These are phyloP conservation scores for Diplazon laetatorius DNA, from an alignment of 2,888 invertebrate genomes.

Conservation along the genomic window DNA sequence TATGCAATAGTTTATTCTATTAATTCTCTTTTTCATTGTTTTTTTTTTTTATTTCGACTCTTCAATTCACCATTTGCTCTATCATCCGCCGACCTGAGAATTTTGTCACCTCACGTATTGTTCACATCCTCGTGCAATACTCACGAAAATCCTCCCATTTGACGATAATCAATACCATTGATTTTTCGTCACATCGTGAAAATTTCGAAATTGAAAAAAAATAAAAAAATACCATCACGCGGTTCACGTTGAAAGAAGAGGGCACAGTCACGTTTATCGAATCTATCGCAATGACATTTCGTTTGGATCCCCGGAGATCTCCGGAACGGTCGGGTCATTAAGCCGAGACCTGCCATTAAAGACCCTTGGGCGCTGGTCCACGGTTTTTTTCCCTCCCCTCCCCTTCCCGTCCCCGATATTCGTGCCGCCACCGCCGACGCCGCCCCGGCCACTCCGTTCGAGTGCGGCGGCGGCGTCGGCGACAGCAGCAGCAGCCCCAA, in stretches of 20 bases:
- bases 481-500: constrained; percentile 34
- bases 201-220: too few species aligned
- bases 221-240: background rate
- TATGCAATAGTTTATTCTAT: too few species aligned
- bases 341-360: constrained; percentile 80
- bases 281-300: constrained; percentile 81
- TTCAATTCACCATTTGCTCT: too few species aligned
- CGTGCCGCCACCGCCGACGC: constrained; percentile 13
- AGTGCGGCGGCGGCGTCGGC: constrained; percentile 37
- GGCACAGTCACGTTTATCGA: constrained; percentile 73
- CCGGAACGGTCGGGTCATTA: constrained; percentile 77
- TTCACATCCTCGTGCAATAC: too few species aligned
- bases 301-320: constrained; percentile 71
- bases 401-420: constrained; percentile 48
- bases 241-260: constrained; percentile 48
- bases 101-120: too few species aligned
- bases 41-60: too few species aligned
- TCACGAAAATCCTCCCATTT: too few species aligned
- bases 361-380: constrained; percentile 67
- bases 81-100: too few species aligned
- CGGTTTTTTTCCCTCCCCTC: too few species aligned
- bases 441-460: constrained; percentile 39
- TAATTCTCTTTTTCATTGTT: too few species aligned
- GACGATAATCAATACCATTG: background rate
- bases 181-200: background rate